Conservation (phyloP, 2,113 vertebrate genomes). For the Collichthys lucidus region DNA sequence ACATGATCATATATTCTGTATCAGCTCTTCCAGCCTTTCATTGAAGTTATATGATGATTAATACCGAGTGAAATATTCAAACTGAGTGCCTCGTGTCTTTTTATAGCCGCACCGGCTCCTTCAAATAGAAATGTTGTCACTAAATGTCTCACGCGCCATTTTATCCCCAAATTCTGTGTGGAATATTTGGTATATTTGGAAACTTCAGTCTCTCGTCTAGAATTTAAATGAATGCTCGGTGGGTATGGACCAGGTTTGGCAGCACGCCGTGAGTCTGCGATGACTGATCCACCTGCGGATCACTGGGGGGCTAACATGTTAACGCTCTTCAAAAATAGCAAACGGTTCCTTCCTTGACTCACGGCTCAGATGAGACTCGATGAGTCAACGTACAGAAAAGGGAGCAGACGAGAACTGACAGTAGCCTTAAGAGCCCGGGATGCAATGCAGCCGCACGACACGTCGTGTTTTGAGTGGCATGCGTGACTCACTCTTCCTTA, state of each 20-base stretch:
- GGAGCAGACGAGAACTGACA: slow-evolving; percentile 18
- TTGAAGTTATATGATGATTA: not conserved
- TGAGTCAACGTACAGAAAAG: slow-evolving; percentile 32
- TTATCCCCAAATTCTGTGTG: not conserved
- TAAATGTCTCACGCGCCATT: not conserved
- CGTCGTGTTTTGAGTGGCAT: slow-evolving; percentile 18
- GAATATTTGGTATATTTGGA: not conserved
- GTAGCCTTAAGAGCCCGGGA: slow-evolving; percentile 31
- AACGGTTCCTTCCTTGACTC: not conserved
- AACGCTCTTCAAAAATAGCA: slow-evolving; percentile 3
- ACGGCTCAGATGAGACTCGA: slow-evolving; percentile 17
- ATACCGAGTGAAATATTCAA: not conserved
- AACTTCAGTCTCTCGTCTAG: not conserved
- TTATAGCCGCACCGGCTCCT: not conserved
- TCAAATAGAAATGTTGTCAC: not conserved
- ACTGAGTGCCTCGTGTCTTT: not conserved
- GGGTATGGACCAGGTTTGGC: not conserved
- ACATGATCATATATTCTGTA: not conserved
- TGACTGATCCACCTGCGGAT: slow-evolving; percentile 16
- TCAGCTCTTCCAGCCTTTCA: not conserved
- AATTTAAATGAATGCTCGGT: not conserved
- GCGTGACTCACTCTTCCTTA: slow-evolving; percentile 26
- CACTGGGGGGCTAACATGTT: not conserved
- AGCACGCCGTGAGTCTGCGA: not conserved
- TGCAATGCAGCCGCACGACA: slow-evolving; percentile 1